Evolutionary conservation across 2,797 vertebrate species (phyloP).

Genomic region (Anomalospiza imberbis): DNA sequence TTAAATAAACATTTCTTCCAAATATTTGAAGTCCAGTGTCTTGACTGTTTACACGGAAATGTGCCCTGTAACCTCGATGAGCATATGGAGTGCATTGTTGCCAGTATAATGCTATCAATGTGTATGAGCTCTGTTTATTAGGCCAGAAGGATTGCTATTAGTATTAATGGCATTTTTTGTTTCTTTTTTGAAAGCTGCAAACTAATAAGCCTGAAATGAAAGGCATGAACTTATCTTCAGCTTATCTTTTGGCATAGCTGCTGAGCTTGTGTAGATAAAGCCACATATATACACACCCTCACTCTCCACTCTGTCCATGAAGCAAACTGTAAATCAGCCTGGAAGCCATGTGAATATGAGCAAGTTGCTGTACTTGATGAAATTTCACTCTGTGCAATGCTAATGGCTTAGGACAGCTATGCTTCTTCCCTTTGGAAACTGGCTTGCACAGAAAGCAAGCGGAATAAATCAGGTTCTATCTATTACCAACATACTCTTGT

Average conservation of each 20-base stretch:
- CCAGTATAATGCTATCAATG: not conserved
- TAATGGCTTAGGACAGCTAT: not conserved
- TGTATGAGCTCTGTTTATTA: not conserved
- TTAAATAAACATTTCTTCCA: conserved; percentile 86
- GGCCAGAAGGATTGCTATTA: not conserved
- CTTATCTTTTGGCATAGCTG: not conserved
- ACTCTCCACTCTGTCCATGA: not conserved
- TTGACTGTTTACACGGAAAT: conserved; percentile 59
- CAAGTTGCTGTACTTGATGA: not conserved
- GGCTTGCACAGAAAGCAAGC: not conserved
- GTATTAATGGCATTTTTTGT: not conserved
- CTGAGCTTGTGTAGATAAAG: not conserved
- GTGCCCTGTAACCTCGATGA: conserved; percentile 28
- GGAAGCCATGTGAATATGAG: not conserved
- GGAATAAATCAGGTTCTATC: not conserved
- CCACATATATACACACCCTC: too few species aligned
- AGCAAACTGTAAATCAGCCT: not conserved
- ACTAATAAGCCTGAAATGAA: not conserved
- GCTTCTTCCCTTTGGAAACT: not conserved
- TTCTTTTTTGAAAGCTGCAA: not conserved
- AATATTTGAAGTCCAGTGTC: conserved; percentile 76
- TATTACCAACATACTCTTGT: not conserved
- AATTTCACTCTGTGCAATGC: not conserved
- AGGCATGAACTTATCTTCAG: not conserved
- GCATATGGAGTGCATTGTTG: conserved; percentile 19